These are phyloP conservation scores for Seira musarum DNA, from an alignment of 2,888 invertebrate species.

Conservation along the genomic window DNA sequence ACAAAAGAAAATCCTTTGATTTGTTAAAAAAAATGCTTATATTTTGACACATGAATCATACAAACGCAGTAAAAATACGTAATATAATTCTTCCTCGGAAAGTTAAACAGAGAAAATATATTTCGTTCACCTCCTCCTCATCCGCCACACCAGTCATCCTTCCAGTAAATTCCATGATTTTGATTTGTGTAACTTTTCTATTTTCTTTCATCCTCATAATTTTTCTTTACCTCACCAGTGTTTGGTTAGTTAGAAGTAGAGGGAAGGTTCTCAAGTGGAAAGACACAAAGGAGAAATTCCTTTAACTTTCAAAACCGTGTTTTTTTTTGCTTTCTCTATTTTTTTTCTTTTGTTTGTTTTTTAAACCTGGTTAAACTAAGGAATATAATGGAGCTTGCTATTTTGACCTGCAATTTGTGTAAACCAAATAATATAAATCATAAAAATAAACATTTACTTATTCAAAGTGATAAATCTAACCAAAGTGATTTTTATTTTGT, in stretches of 20 bases:
- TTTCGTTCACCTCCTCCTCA: neutral
- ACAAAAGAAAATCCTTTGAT: constrained; percentile 8
- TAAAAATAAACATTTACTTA: neutral
- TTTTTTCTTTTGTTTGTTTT: constrained; percentile 6
- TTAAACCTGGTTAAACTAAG: neutral
- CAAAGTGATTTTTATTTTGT: constrained; percentile 69
- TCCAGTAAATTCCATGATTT: constrained; percentile 26
- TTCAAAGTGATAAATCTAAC: neutral
- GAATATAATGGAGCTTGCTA: constrained; percentile 48
- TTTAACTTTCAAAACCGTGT: neutral
- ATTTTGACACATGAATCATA: constrained; percentile 3
- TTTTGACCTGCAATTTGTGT: constrained; percentile 57
- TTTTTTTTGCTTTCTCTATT: constrained; percentile 14
- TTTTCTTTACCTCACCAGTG: constrained; percentile 7
- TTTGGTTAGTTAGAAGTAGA: neutral
- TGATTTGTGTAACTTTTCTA: constrained; percentile 19
- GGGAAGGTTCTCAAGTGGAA: neutral
- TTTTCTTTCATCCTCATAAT: constrained; percentile 29
- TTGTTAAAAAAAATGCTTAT: neutral
- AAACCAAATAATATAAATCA: constrained; percentile 21
- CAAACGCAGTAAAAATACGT: neutral
- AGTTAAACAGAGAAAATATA: neutral
- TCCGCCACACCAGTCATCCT: neutral
- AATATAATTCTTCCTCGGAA: neutral
- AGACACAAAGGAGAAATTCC: constrained; percentile 6